phyloP scores from a whole-genome alignment of 2,797 vertebrate species.

The Eleutherodactylus coqui region DNA sequence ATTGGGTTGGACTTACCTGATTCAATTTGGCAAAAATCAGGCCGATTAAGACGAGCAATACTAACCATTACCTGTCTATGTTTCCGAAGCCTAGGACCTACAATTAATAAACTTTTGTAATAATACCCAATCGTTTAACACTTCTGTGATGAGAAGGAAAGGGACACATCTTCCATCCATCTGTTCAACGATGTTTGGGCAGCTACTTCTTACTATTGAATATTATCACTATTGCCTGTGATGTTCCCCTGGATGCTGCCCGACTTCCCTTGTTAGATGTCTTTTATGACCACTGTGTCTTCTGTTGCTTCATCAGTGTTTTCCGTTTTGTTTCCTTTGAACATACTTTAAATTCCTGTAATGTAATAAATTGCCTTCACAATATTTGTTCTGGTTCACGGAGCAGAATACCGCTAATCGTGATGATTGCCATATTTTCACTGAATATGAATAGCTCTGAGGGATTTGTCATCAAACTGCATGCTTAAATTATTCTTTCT shows the following conservation, averaged over 20 bases:
- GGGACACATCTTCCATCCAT: background rate
- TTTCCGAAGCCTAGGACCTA: no score
- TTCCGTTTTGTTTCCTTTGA: background rate
- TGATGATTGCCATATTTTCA: constrained; percentile 15
- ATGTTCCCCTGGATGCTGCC: no score
- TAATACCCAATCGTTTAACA: no score
- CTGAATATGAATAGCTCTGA: background rate
- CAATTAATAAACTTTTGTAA: background rate
- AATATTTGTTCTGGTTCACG: background rate
- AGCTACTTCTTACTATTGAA: background rate
- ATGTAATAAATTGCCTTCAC: background rate
- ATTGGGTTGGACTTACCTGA: no score
- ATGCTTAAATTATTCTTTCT: background rate
- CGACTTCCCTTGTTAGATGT: no score
- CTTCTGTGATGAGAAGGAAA: background rate
- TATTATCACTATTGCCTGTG: background rate
- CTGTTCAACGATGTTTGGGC: background rate
- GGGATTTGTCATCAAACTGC: background rate
- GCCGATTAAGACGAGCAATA: no score
- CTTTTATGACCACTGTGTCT: background rate
- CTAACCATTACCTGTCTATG: background rate
- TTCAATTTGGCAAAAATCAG: no score
- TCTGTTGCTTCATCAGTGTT: background rate
- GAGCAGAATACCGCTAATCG: background rate
- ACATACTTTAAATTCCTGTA: background rate